phyloP scores from a whole-genome alignment of 1,140 invertebrate species.

The Oscheius sp. region DNA sequence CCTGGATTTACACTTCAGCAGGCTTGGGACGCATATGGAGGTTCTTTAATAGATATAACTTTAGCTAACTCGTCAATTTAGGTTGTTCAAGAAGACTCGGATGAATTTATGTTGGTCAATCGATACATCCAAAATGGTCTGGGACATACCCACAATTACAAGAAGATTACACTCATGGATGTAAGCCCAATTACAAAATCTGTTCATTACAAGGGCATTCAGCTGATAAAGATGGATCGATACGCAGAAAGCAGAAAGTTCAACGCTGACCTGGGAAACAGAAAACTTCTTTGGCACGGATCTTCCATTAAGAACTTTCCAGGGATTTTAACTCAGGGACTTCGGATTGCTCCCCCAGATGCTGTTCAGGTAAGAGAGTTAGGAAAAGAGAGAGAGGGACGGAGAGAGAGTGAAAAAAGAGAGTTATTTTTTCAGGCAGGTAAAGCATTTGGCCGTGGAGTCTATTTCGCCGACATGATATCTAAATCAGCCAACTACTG shows the following conservation, averaged over 20 bases:
- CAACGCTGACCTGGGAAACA: conserved; percentile 79
- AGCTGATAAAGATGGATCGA: conserved; percentile 72
- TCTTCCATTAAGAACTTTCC: conserved; percentile 88
- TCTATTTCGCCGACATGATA: conserved; percentile 97
- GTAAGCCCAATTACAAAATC: too few species aligned
- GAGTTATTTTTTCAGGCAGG: conserved; percentile 74
- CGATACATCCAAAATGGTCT: conserved; percentile 83
- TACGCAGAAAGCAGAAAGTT: conserved; percentile 77
- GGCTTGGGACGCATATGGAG: conserved; percentile 80
- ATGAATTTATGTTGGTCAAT: conserved; percentile 75
- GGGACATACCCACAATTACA: conserved; percentile 75
- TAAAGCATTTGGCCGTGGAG: conserved; percentile 90
- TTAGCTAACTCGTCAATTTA: too few species aligned
- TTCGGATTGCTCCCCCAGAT: conserved; percentile 92
- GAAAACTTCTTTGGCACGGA: conserved; percentile 85
- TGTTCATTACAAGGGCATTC: background rate
- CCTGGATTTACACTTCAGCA: conserved; percentile 81
- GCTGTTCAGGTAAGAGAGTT: conserved; percentile 69
- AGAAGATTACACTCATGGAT: conserved; percentile 73
- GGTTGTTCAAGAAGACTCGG: conserved; percentile 64
- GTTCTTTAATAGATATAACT: too few species aligned
- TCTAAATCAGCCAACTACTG: conserved; percentile 72
- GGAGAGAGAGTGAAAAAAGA: too few species aligned
- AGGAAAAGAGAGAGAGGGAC: too few species aligned
- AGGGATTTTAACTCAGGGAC: conserved; percentile 90